Conservation (phyloP, 1,140 invertebrate species). For the Listronotus oregonensis region DNA sequence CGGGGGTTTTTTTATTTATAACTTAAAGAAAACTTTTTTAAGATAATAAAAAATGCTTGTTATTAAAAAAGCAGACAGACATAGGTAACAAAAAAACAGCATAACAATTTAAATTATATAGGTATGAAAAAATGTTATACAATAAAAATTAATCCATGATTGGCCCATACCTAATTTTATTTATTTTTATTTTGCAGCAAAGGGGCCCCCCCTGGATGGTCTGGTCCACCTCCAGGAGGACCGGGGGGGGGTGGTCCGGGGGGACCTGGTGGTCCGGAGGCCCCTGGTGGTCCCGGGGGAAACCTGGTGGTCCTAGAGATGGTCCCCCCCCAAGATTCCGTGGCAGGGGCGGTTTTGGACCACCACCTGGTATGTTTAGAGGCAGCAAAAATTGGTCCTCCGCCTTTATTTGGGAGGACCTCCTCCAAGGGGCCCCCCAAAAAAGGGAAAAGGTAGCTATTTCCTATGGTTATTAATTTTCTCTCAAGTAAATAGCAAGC, state of each 20-base stretch:
- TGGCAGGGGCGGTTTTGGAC: slow-evolving; percentile 71
- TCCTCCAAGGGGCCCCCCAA: slow-evolving; percentile 59
- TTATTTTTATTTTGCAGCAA: slow-evolving; percentile 36
- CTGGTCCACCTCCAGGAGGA: slow-evolving; percentile 14
- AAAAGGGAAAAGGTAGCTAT: not conserved
- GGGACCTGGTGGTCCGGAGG: slow-evolving; percentile 2
- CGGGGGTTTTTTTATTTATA: too few relatives aligned
- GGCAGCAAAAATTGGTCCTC: slow-evolving; percentile 61
- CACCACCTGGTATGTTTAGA: slow-evolving; percentile 64
- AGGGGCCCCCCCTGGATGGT: slow-evolving; percentile 9
- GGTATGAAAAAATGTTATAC: not conserved
- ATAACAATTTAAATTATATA: too few relatives aligned
- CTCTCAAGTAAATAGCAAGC: not conserved
- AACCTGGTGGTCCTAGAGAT: slow-evolving; percentile 33
- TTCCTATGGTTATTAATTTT: too few relatives aligned
- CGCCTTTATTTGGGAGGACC: slow-evolving; percentile 60
- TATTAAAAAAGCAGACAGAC: too few relatives aligned
- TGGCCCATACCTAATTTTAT: not conserved
- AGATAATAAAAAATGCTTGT: too few relatives aligned
- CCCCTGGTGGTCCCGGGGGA: slow-evolving; percentile 39
- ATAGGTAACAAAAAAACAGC: too few relatives aligned
- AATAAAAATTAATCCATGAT: not conserved
- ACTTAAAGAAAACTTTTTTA: too few relatives aligned
- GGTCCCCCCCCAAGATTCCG: slow-evolving; percentile 64
- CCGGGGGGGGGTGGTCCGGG: slow-evolving; percentile 9